Conservation (phyloP, 2,888 invertebrate species). For the Oxycera nigricornis region DNA sequence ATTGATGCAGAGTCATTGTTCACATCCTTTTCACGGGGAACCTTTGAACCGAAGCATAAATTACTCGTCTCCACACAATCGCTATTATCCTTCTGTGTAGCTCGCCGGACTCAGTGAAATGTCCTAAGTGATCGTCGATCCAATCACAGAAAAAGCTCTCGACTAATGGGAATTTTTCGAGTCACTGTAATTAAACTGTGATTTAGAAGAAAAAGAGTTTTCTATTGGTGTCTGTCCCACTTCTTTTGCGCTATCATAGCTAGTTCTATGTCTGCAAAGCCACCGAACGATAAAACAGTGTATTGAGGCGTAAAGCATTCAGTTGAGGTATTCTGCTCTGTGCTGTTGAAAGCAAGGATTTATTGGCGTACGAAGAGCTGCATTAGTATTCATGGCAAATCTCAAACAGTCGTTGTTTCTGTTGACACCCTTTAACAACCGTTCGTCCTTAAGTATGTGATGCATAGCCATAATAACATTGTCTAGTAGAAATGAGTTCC, state of each 20-base stretch:
- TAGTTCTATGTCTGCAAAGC: not conserved
- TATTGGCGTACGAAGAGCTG: not conserved
- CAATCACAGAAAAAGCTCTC: slow-evolving; percentile 25
- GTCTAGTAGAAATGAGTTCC: too few relatives aligned
- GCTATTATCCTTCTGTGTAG: too few relatives aligned
- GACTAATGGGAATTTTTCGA: slow-evolving; percentile 21
- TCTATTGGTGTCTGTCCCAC: not conserved
- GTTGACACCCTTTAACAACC: too few relatives aligned
- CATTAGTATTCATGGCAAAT: slow-evolving; percentile 6
- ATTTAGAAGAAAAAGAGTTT: not conserved
- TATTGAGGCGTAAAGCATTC: not conserved
- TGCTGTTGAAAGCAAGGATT: not conserved
- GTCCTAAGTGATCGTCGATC: not conserved
- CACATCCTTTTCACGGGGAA: too few relatives aligned
- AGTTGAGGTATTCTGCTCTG: not conserved
- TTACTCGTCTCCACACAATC: too few relatives aligned
- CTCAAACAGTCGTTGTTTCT: too few relatives aligned
- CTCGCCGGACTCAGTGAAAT: too few relatives aligned
- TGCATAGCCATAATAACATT: too few relatives aligned
- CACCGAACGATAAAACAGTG: not conserved
- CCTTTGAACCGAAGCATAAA: too few relatives aligned
- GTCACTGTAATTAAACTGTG: slow-evolving; percentile 31
- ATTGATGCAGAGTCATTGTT: too few relatives aligned
- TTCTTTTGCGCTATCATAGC: not conserved
- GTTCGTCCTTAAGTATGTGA: too few relatives aligned